Base-by-base conservation (phyloP, 1,140 invertebrate genomes). In the Littorina saxatilis region DNA sequence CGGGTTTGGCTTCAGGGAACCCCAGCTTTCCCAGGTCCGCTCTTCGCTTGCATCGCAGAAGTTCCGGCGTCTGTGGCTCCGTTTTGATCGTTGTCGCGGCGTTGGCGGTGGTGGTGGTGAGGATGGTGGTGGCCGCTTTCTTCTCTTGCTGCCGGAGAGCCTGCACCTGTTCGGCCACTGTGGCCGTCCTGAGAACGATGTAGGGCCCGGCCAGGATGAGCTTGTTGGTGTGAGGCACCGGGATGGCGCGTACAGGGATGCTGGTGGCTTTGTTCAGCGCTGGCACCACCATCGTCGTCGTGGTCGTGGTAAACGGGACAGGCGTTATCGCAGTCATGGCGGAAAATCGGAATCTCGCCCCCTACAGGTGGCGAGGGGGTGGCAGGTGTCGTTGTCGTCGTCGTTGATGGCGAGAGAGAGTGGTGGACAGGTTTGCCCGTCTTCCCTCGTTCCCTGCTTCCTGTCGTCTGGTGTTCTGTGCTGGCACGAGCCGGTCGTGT, bases 1-100 rank as follows among this genome's bases (percentile, higher is more conserved):
- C 96, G 61, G 96, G 95, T 68, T 96, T 90, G 3, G 91, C 87
- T 47, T 89, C 85, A 0, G 88, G 88, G 43, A 90, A 80, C 11
- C 89, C 89, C 37, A 90, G 86, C 66, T 86, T 87, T 13, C 85
- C 85, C 70, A 89, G 83, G 80, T 91, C 90, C 7, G 89, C 86
- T 72, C 90, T 75, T 52, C 90, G 77, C 79, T 91, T 91, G 79
- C 89, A 90, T 55, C 90, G 80, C 23, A 91, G 75, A 15, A 87
- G 80, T 35, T 90, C 89, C 50, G 90, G 86, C 27, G 87, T 35
- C 11, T 77, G 74, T 5, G 80, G 76, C n/a, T 55, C 55, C 23
- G 47, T 20, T 40, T 74, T 74, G 5, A 39, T 27, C 20, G 74
- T 37, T 81, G 70, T 63, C 66, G 75, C 43, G 50, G 50, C 13